These are phyloP conservation scores for Rhingia campestris DNA, from an alignment of 2,888 invertebrate species.

Conservation along the genomic window DNA sequence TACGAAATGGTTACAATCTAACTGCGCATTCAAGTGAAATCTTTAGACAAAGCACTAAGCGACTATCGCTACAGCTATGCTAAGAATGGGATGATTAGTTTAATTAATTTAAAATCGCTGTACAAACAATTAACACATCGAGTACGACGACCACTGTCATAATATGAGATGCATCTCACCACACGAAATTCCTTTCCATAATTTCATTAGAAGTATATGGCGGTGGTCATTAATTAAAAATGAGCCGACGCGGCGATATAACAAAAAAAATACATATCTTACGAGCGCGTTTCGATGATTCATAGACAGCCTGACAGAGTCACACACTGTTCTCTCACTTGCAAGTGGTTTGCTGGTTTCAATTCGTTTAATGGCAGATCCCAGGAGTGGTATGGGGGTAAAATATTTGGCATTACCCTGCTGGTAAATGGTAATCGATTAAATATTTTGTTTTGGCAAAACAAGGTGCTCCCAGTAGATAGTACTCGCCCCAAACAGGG, in stretches of 20 bases:
- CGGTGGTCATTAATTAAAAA: constrained; percentile 63
- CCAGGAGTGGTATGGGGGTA: constrained; percentile 9
- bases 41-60: constrained; percentile 24
- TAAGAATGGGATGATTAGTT: constrained; percentile 35
- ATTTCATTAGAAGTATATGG: constrained; percentile 30
- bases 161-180: constrained; percentile 15
- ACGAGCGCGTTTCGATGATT: constrained; percentile 54
- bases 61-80: constrained; percentile 17
- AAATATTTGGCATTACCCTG: constrained; percentile 9
- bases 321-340: constrained; percentile 30
- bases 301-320: constrained; percentile 28
- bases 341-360: constrained; percentile 60
- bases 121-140: constrained; percentile 40
- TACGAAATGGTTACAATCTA: constrained; percentile 20
- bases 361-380: constrained; percentile 46
- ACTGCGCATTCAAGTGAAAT: constrained; percentile 53
- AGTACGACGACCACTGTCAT: constrained; percentile 20
- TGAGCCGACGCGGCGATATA: constrained; percentile 33
- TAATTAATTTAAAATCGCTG: constrained; percentile 34
- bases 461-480: constrained; percentile 4
- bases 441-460: constrained; percentile 28
- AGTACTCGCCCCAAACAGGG: constrained; percentile 22
- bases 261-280: constrained; percentile 20
- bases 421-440: constrained; percentile 31
- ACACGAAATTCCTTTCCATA: constrained; percentile 37